phyloP scores from a whole-genome alignment of 2,797 vertebrate genomes.

The Girardinus metallicus region DNA sequence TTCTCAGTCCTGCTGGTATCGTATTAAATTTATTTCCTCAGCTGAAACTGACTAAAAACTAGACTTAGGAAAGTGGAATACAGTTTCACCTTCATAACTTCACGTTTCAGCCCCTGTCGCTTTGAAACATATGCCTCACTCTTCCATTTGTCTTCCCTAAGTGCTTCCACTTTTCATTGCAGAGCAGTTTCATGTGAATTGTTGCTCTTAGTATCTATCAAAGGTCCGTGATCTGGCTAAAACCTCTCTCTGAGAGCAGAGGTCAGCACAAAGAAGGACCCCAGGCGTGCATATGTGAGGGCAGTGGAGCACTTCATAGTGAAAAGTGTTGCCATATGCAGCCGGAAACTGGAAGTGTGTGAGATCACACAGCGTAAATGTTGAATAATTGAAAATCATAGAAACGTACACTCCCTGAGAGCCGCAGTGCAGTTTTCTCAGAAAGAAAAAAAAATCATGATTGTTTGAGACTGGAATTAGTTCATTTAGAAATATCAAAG shows the following conservation, averaged over 20 bases:
- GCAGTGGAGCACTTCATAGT: neutral
- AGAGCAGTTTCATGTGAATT: neutral
- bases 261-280: neutral
- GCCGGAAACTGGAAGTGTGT: neutral
- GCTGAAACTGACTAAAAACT: neutral
- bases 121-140: neutral
- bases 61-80: neutral
- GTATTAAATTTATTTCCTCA: neutral
- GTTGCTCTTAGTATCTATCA: neutral
- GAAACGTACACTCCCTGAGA: neutral
- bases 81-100: neutral
- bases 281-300: neutral
- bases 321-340: neutral
- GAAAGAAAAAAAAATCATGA: neutral
- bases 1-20: neutral
- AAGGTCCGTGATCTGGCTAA: neutral
- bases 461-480: neutral
- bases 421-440: neutral
- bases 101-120: neutral
- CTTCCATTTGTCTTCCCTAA: neutral
- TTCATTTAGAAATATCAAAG: neutral
- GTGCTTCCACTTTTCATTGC: neutral
- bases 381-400: constrained; percentile 1
- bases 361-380: neutral
- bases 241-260: neutral